Evolutionary conservation across 35 echinoderm and acorn worm genomes (phyloP), one percentile per base, ranked within the genome.

Genomic region (Heliocidaris tuberculata): DNA sequence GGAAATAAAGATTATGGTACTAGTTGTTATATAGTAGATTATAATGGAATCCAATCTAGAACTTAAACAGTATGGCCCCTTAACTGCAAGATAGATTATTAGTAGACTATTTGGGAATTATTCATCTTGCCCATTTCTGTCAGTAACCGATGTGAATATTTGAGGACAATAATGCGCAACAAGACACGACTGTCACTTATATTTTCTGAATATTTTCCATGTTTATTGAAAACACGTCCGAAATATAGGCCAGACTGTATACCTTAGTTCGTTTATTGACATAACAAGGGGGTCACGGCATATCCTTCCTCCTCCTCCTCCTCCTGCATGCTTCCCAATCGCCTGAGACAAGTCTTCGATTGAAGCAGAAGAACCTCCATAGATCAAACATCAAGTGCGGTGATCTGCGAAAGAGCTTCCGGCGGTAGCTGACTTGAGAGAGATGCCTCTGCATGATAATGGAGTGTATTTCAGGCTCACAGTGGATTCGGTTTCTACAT

Each of bases 321-420:
- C 87, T 89, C 19, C 87, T 89, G 47, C 47, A 32, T 89, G 19
- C 29, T 35, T 12, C 13, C 31, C 87, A n/a, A 32, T 32, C 31
- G 87, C 47, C 87, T 89, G 31, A 48, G 87, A 89, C 87, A 89
- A 89, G 47, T 89, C 87, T 89, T 89, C 87, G 47, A 48, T 89
- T 89, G 31, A 89, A 3, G 87, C 31, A 35, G 31, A 13, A 89
- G 47, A 89, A 89, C 87, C 65, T 78, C 21, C 27, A n/a, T 78
- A 78, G 65, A 78, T 78, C 65, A 78, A 78, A 78, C 65, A 78
- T 78, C 65, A 78, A 78, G 65, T 78, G 65, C 65, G 65, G 65
- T 78, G 65, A 78, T 78, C 65, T 78, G 65, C 65, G 65, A 78
- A 78, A 78, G 65, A 27, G 65, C 65, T 78, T 78, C 65, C 65